Base-by-base conservation (phyloP, 2,797 vertebrate species). In the Coilia nasus region DNA sequence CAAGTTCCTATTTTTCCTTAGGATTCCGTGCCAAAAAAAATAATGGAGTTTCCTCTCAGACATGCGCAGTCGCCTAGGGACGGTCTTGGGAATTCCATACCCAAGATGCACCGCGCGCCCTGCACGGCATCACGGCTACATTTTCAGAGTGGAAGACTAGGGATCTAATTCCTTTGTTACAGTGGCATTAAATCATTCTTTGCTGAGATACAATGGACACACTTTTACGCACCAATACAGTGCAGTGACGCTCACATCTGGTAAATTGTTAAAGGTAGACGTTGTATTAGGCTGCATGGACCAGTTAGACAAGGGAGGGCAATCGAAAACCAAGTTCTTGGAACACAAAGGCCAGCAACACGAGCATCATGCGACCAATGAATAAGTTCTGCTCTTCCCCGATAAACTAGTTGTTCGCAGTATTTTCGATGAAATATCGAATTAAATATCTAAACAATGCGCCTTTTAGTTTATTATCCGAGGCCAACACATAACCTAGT, bases 11-110 rank as follows among this genome's bases (percentile, higher is more conserved):
- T 93, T 92, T 93, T 94, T 94, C 91, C 94, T 92, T 93, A 92
- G 93, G 93, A 96, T 95, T 95, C 94, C 93, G 92, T 95, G 94
- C 92, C 94, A 96, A 96, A 94, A 94, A 94, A 95, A 96, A 97
- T 96, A 96, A 97, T 97, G 96, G 97, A 97, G 96, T 96, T 97
- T 96, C 96, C 93, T 94, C 93, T 89, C 89, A 93, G 85, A 95
- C 97, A 96, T 96, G 97, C 97, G 96, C 95, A 95, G 0, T 93
- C 1, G 2, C 81, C 67, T 56, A 78, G 88, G 88, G 88, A 91
- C 94, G 94, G 94, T 94, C 93, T 93, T 94, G 95, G 95, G 95
- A 94, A 96, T 95, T 92, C 93, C 95, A 89, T 92, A 93, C 93
- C 94, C 92, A 93, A 89, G 93, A 91, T 92, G 91, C 92, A 92